A percentile compares a stretch with the other conserved stretches of the same genome.
Evolutionary conservation across 2,113 vertebrate species (phyloP).

Genomic region (Centrocercus urophasianus): DNA sequence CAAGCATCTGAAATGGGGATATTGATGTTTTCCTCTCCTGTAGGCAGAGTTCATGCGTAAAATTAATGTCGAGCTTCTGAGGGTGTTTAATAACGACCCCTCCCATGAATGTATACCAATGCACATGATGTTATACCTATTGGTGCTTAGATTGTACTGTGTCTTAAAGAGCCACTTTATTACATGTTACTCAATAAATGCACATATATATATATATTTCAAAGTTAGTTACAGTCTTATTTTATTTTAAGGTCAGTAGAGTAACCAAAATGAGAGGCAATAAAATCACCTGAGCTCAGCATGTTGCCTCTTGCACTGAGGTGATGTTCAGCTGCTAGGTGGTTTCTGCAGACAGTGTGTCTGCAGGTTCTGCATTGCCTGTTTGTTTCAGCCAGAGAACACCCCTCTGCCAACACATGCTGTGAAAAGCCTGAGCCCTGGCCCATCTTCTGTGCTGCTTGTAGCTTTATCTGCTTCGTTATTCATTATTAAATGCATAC

Average conservation of each 20-base stretch:
- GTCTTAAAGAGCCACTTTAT: not conserved
- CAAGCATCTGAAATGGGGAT: slow-evolving; percentile 3
- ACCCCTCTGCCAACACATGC: not conserved
- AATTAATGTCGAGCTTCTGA: not conserved
- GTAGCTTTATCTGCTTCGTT: slow-evolving; percentile 34
- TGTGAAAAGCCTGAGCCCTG: slow-evolving; percentile 49
- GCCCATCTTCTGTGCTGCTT: slow-evolving; percentile 47
- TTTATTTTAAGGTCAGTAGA: slow-evolving; percentile 13
- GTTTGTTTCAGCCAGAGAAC: slow-evolving; percentile 52
- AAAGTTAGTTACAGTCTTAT: not conserved
- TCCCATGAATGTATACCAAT: not conserved
- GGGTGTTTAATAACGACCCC: not conserved
- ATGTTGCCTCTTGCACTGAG: slow-evolving; percentile 6
- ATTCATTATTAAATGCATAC: slow-evolving; percentile 50
- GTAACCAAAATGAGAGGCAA: slow-evolving; percentile 5
- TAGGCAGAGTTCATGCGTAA: slow-evolving; percentile 13
- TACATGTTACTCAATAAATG: not conserved
- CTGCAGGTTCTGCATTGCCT: slow-evolving; percentile 8
- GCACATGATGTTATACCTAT: not conserved
- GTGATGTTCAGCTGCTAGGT: not conserved
- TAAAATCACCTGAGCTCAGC: slow-evolving; percentile 2
- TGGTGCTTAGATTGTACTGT: not conserved
- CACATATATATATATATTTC: not conserved
- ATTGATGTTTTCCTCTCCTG: slow-evolving; percentile 33
- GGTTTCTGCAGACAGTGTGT: not conserved